Evolutionary conservation across 2,888 invertebrate species (phyloP).

Genomic region (Pristionchus arcanus): DNA sequence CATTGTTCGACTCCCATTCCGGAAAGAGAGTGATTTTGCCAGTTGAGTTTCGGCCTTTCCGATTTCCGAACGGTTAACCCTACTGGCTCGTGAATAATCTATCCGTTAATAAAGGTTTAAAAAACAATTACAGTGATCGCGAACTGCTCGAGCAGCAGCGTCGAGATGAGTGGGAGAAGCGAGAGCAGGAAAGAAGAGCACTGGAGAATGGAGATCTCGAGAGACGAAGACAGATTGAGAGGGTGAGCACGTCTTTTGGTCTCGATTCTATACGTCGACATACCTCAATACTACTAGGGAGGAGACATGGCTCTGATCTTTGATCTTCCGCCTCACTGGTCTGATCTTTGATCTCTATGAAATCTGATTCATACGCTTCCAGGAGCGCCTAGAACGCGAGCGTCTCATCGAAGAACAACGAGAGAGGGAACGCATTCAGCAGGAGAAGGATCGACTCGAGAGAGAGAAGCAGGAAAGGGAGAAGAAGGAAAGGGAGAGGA

Average conservation of each 20-base stretch:
- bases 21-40: too few relatives aligned
- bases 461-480: slow-evolving; percentile 71
- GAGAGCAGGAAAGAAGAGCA: slow-evolving; percentile 70
- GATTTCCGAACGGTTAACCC: too few relatives aligned
- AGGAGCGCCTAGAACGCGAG: slow-evolving; percentile 57
- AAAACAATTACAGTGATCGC: slow-evolving; percentile 58
- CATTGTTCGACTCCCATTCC: too few relatives aligned
- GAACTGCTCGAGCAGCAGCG: slow-evolving; percentile 62
- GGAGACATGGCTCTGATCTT: too few relatives aligned
- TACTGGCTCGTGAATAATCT: too few relatives aligned
- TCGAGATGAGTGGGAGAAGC: slow-evolving; percentile 75
- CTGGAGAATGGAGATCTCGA: slow-evolving; percentile 67
- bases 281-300: too few relatives aligned
- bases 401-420: slow-evolving; percentile 56
- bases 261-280: too few relatives aligned
- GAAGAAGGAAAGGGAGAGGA: slow-evolving; percentile 60
- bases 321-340: too few relatives aligned
- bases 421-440: slow-evolving; percentile 67
- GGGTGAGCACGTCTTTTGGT: too few relatives aligned
- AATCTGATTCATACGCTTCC: neutral
- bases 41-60: too few relatives aligned
- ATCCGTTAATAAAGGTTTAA: too few relatives aligned
- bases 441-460: slow-evolving; percentile 72
- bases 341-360: neutral
- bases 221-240: slow-evolving; percentile 36